Conservation (phyloP, 1,140 invertebrate genomes). For the Riptortus pedestris region DNA sequence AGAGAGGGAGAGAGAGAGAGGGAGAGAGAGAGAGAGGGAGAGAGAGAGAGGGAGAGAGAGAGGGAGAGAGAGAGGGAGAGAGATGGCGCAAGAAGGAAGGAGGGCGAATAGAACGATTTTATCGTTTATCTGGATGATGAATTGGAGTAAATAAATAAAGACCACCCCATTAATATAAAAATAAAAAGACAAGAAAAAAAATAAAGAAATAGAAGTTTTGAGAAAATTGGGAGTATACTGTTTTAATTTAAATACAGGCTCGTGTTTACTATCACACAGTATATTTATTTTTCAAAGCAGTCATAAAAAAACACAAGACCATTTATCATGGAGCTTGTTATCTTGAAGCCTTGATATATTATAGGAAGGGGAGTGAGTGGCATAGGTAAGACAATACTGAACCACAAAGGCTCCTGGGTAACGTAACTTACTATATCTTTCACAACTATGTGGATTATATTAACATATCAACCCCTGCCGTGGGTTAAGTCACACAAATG, state of each 20-base stretch:
- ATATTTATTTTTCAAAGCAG: background rate
- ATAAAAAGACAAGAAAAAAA: no score
- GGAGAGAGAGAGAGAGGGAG: slow-evolving; percentile 6
- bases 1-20: background rate
- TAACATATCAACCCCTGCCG: slow-evolving; percentile 10
- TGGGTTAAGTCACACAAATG: no score
- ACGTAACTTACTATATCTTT: background rate
- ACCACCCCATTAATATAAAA: background rate
- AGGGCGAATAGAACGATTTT: background rate
- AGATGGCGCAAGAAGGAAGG: no score
- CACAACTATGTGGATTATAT: slow-evolving; percentile 13
- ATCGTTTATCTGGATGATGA: background rate
- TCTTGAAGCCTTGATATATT: background rate
- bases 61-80: slow-evolving; percentile 9
- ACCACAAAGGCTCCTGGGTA: background rate
- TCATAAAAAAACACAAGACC: background rate
- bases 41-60: slow-evolving; percentile 14
- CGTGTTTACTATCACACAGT: no score
- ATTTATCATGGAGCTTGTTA: slow-evolving; percentile 4
- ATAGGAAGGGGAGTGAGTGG: background rate
- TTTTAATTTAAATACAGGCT: no score
- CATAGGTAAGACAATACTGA: background rate
- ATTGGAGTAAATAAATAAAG: no score
- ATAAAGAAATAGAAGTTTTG: no score
- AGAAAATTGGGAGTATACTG: no score